These are phyloP conservation scores for Pelochelys cantorii DNA, from an alignment of 2,797 vertebrate species.

Conservation along the genomic window DNA sequence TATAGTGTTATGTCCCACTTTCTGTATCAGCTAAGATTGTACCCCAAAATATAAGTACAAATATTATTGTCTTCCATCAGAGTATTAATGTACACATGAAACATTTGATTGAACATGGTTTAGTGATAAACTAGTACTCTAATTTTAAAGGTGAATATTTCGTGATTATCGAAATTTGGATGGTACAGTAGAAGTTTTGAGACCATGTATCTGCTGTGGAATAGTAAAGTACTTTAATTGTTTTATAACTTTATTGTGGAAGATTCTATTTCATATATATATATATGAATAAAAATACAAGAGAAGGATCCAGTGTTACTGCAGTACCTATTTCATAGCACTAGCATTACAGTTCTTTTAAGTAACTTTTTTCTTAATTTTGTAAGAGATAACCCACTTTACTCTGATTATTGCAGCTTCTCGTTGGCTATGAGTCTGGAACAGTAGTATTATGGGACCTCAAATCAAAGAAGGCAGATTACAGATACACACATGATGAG, in stretches of 20 bases:
- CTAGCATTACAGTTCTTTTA: neutral
- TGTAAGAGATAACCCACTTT: slow-evolving; percentile 7
- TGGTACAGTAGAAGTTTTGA: neutral
- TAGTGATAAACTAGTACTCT: neutral
- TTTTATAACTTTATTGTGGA: slow-evolving; percentile 1
- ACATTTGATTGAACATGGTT: neutral
- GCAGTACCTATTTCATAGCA: neutral
- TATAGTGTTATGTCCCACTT: neutral
- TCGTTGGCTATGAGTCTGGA: slow-evolving; percentile 98
- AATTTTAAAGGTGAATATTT: neutral
- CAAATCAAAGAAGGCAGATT: slow-evolving; percentile 99
- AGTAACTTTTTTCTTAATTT: neutral
- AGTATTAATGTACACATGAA: neutral
- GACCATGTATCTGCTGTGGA: neutral
- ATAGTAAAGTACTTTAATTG: neutral
- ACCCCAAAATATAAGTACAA: neutral
- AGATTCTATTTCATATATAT: neutral
- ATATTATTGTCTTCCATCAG: neutral
- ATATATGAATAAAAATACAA: neutral
- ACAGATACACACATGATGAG: slow-evolving; percentile 98
- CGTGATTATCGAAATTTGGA: neutral
- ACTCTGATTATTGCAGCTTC: slow-evolving; percentile 87
- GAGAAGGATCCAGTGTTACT: neutral
- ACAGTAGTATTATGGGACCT: slow-evolving; percentile 98
- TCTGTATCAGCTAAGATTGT: neutral